Percentiles rank a stretch among this genome's conserved stretches.
phyloP scores from a whole-genome alignment of 2,797 vertebrate species.

The Enteromius afrohamiltoni region DNA sequence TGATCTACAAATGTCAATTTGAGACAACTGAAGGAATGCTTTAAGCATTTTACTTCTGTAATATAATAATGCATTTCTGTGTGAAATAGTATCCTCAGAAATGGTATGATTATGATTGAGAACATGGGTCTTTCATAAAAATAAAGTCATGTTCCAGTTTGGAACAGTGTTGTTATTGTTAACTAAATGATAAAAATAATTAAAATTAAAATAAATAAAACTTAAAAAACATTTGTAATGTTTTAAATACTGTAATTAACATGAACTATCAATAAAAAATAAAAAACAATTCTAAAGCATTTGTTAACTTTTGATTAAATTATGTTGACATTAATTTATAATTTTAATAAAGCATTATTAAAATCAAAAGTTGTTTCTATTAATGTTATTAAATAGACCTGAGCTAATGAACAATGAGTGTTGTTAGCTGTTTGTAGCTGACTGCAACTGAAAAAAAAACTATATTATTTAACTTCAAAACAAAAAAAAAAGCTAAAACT shows the following conservation, averaged over 20 bases:
- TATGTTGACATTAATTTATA: background rate
- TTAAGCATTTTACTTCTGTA: background rate
- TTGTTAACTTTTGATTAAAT: background rate
- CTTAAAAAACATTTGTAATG: too few relatives aligned
- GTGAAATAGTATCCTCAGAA: background rate
- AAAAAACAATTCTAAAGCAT: background rate
- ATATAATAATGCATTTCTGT: background rate
- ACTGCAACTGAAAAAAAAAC: background rate
- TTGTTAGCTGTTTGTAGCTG: background rate
- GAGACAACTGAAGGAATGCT: background rate
- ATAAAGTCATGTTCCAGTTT: background rate
- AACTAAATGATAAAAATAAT: background rate
- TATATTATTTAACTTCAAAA: background rate
- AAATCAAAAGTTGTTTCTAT: background rate
- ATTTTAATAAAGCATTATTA: background rate
- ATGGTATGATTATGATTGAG: background rate
- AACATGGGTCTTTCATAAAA: background rate
- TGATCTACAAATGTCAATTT: background rate
- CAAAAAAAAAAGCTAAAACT: background rate
- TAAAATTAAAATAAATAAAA: background rate
- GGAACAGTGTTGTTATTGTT: background rate
- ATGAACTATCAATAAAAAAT: background rate
- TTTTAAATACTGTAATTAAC: background rate
- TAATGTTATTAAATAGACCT: background rate
- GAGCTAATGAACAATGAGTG: background rate